Conservation (phyloP, 2,888 invertebrate genomes). For the Biston betularia region DNA sequence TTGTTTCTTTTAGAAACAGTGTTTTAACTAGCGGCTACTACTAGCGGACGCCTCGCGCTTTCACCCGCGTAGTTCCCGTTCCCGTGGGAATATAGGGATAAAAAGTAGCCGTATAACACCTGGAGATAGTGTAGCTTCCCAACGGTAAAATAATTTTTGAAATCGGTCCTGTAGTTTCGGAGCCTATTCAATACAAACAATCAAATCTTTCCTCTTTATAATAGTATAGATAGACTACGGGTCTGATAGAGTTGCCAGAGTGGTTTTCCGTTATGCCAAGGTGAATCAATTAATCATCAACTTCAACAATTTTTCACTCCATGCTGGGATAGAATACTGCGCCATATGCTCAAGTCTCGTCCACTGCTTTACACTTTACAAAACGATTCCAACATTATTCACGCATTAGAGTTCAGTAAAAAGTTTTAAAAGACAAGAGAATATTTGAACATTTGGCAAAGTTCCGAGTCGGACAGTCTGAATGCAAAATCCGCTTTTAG, state of each 20-base stretch:
- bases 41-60: too few relatives aligned
- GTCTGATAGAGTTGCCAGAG: neutral
- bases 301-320: too few relatives aligned
- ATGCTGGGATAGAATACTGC: neutral
- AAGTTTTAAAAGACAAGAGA: conserved; percentile 44
- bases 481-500: conserved; percentile 49
- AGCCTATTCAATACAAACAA: too few relatives aligned
- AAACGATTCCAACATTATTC: neutral
- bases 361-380: neutral
- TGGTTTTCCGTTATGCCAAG: neutral
- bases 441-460: conserved; percentile 63
- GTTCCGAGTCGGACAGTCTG: conserved; percentile 64
- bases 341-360: neutral
- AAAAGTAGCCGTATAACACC: too few relatives aligned
- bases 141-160: too few relatives aligned
- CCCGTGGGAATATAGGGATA: too few relatives aligned
- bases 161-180: too few relatives aligned
- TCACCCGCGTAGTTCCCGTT: too few relatives aligned
- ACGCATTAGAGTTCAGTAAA: conserved; percentile 26
- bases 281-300: too few relatives aligned
- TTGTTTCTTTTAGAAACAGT: neutral
- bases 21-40: neutral
- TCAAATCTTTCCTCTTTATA: too few relatives aligned
- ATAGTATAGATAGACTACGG: too few relatives aligned
- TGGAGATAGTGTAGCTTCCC: too few relatives aligned